phyloP scores from a whole-genome alignment of 2,113 vertebrate species.

The Eonycteris spelaea region DNA sequence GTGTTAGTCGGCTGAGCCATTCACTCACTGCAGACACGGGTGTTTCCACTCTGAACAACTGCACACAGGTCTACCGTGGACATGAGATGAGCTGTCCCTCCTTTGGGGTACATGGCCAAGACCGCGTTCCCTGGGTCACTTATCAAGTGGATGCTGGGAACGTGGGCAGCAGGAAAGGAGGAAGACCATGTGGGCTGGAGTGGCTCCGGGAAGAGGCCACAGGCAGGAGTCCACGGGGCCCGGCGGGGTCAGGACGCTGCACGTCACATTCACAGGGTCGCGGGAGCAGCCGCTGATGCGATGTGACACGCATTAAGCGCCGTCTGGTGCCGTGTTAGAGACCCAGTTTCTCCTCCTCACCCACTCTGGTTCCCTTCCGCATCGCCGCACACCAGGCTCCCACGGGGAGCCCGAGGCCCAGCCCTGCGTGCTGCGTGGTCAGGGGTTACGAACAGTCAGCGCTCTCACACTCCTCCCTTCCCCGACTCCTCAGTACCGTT shows the following conservation, averaged over 20 bases:
- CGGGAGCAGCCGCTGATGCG: neutral
- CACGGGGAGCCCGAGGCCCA: accelerated
- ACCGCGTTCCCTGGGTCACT: neutral
- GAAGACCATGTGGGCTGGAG: neutral
- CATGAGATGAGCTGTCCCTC: too few relatives aligned
- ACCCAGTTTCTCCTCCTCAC: neutral
- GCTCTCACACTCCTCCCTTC: neutral
- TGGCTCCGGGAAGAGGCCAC: neutral
- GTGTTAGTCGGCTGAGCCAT: neutral
- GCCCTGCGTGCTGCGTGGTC: neutral
- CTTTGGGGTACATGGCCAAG: neutral
- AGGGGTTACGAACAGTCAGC: neutral
- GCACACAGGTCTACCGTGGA: neutral
- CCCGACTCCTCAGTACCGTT: neutral
- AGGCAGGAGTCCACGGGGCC: neutral
- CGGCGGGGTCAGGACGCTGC: neutral
- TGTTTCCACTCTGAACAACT: neutral
- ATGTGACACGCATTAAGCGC: neutral
- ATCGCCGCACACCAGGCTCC: neutral
- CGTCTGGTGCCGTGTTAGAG: too few relatives aligned
- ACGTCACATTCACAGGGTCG: neutral
- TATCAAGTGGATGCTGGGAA: neutral
- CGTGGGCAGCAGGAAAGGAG: neutral
- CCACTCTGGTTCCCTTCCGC: neutral
- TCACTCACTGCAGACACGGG: neutral